Evolutionary conservation across 2,888 invertebrate species (phyloP), one percentile per base, ranked within the genome.

Genomic region (Octonoba sinensis): DNA sequence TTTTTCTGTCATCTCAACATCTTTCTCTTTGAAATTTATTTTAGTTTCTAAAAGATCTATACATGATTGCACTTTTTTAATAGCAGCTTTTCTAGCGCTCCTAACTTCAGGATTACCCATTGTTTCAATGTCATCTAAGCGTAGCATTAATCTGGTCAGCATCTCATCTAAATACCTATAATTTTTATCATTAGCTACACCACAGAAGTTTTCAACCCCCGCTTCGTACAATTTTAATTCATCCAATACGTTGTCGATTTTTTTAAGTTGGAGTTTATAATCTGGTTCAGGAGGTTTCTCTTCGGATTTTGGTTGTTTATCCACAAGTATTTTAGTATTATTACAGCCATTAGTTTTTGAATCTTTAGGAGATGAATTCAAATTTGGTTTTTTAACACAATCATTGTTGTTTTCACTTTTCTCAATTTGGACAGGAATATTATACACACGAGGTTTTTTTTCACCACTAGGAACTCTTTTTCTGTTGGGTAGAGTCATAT

Each of bases 151-250:
- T 84, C 97, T 92, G 0, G 97, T 97, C 57, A 98, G 90, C 97
- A 98, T 97, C 90, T 98, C 98, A 88, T 98, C 98, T 82, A 98
- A 90, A 88, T 92, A 96, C 84, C 94, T 90, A 88, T 96, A 98
- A 85, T 93, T 91, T 87, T 95, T 95, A 87, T 95, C 94, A 86
- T 92, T 93, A n/a, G 91, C 89, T 85, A 91, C 90, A 6, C 95
- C 95, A 64, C 88, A 89, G 88, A 93, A 95, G 84, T 91, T 91
- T 86, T 94, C 93, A 0, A 95, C 94, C 86, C 93, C 91, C 24
- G 91, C 91, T 91, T 94, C 59, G 44, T 76, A 82, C 12, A 4
- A 20, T 56, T 60, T 60, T 3, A 82, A 60, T 27, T 76, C 70
- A 16, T 24, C 56, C 22, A 76, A 13, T 11, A 76, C 44, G 57